These are phyloP conservation scores for Drosophila eohydei DNA, from an alignment of 2,888 invertebrate species.

Conservation along the genomic window DNA sequence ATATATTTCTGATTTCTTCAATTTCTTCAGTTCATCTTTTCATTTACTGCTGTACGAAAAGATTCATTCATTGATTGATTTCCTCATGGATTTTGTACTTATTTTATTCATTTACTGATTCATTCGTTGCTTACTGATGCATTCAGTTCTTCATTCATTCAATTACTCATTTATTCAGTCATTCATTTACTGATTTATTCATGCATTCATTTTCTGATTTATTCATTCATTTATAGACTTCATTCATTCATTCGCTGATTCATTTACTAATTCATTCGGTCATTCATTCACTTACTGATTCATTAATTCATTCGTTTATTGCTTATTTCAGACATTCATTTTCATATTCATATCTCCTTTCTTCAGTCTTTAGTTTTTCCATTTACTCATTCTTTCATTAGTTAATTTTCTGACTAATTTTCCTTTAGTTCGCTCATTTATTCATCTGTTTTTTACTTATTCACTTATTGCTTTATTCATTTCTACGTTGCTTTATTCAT, in stretches of 20 bases:
- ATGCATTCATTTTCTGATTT: background rate
- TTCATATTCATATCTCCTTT: background rate
- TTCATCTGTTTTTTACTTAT: background rate
- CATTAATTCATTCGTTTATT: background rate
- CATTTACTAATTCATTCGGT: background rate
- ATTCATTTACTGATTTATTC: background rate
- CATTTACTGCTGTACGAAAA: background rate
- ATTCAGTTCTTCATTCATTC: background rate
- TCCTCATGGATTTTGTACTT: background rate
- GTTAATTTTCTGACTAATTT: too few species aligned
- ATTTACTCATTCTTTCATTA: too few species aligned
- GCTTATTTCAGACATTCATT: background rate
- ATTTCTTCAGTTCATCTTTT: background rate
- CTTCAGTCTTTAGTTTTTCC: too few species aligned
- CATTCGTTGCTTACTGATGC: background rate
- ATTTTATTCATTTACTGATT: background rate
- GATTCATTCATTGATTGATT: background rate
- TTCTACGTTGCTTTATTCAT: background rate
- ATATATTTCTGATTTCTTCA: background rate
- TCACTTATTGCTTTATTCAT: background rate
- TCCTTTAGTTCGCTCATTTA: too few species aligned
- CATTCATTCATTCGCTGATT: background rate
- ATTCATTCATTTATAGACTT: background rate
- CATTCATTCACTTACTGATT: background rate
- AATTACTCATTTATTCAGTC: background rate